Evolutionary conservation across 2,888 invertebrate species (phyloP).

Genomic region (Phorcus lineatus): DNA sequence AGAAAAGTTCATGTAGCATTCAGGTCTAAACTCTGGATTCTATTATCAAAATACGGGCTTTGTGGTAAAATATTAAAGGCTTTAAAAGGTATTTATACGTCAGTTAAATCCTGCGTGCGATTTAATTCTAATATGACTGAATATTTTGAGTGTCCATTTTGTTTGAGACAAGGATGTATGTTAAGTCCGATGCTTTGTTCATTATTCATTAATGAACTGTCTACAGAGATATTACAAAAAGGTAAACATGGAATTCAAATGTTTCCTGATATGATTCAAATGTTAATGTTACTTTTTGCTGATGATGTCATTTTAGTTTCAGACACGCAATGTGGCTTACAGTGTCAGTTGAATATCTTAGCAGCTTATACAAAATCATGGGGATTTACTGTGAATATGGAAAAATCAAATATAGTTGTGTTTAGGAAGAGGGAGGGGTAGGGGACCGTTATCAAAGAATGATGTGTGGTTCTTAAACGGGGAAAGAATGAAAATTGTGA

Average conservation of each 20-base stretch:
- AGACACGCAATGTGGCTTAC: not conserved
- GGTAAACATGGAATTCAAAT: not conserved
- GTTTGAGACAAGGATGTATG: conserved; percentile 27
- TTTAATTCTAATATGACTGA: conserved; percentile 1
- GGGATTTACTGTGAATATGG: not conserved
- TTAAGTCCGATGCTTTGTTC: not conserved
- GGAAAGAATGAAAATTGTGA: not conserved
- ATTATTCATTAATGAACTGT: not conserved
- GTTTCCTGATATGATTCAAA: not conserved
- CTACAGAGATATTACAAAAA: not conserved
- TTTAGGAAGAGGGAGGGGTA: not conserved
- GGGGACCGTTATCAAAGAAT: not conserved
- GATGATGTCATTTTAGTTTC: not conserved
- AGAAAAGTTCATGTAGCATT: conserved; percentile 27
- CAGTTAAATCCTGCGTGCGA: conserved; percentile 27
- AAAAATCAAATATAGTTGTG: not conserved
- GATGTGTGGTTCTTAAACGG: not conserved
- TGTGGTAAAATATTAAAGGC: conserved; percentile 12
- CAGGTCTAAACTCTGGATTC: conserved; percentile 9
- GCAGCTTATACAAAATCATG: not conserved
- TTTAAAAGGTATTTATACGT: conserved; percentile 22
- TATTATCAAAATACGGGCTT: not conserved
- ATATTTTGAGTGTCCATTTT: conserved; percentile 23
- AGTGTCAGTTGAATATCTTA: not conserved
- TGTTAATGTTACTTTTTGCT: not conserved